A percentile compares a stretch with the other conserved stretches of the same genome.
Evolutionary conservation across 2,113 vertebrate species (phyloP).

Genomic region (Cololabis saira): DNA sequence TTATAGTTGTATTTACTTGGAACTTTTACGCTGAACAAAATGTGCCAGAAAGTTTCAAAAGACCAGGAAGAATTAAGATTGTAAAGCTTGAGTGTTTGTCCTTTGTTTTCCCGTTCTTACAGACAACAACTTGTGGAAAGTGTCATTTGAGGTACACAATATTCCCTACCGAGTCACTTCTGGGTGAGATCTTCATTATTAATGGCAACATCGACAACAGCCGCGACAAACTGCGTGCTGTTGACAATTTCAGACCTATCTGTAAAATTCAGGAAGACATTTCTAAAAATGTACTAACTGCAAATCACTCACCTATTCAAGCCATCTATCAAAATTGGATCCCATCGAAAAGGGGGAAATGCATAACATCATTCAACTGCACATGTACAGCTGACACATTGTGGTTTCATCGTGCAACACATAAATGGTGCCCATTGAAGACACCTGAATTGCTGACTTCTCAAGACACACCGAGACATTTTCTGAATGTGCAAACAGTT

Average conservation of each 20-base stretch:
- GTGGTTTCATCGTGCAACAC: conserved; percentile 41
- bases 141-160: conserved; percentile 15
- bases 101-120: conserved; percentile 10
- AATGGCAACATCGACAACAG: conserved; percentile 13
- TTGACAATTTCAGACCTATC: conserved; percentile 17
- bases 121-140: conserved; percentile 12
- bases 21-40: conserved; percentile 19
- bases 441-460: conserved; percentile 42
- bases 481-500: conserved; percentile 57
- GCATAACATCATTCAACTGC: conserved; percentile 40
- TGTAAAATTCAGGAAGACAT: conserved; percentile 31
- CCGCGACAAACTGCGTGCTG: conserved; percentile 19
- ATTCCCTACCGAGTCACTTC: neutral
- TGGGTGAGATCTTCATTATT: neutral
- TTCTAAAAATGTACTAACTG: conserved; percentile 26
- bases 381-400: conserved; percentile 33
- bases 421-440: conserved; percentile 32
- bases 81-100: conserved; percentile 8
- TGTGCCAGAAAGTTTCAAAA: conserved; percentile 2
- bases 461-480: conserved; percentile 38
- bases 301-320: conserved; percentile 4
- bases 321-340: conserved; percentile 47
- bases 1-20: conserved; percentile 19
- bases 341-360: conserved; percentile 57
- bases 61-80: conserved; percentile 1